Conservation (phyloP, 2,113 vertebrate species). For the Camelus bactrianus region DNA sequence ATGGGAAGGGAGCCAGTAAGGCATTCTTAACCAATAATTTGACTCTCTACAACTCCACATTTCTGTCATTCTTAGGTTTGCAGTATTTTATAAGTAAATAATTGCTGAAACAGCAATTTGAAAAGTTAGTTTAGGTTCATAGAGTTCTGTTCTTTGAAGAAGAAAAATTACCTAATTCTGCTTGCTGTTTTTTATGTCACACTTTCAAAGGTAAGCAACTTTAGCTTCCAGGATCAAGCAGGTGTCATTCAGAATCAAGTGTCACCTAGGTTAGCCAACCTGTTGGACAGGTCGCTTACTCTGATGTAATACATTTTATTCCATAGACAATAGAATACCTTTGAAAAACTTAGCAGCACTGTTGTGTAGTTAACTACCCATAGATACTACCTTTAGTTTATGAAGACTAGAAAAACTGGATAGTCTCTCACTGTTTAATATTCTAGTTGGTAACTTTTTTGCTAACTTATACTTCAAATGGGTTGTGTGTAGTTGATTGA, state of each 20-base stretch:
- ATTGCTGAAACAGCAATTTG: neutral
- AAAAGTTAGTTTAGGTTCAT: slow-evolving; percentile 45
- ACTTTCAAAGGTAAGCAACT: slow-evolving; percentile 7
- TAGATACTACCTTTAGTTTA: neutral
- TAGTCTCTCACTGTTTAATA: neutral
- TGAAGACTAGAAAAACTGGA: neutral
- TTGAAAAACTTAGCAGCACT: neutral
- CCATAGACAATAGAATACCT: neutral
- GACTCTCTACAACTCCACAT: neutral
- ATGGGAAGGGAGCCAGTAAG: neutral
- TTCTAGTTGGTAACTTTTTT: slow-evolving; percentile 28
- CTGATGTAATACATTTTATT: neutral
- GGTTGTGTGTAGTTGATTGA: neutral
- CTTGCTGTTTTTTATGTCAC: slow-evolving; percentile 2
- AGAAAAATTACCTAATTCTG: neutral
- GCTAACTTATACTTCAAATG: slow-evolving; percentile 4
- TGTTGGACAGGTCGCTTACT: slow-evolving; percentile 16
- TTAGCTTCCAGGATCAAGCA: neutral
- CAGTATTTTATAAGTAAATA: neutral
- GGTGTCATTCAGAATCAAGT: slow-evolving; percentile 6
- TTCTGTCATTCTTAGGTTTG: slow-evolving; percentile 12
- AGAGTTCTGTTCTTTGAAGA: neutral
- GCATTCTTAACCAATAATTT: neutral
- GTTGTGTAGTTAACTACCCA: neutral
- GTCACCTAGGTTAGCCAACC: neutral